Conservation (phyloP, 1,140 invertebrate genomes). For the Ostrea edulis region DNA sequence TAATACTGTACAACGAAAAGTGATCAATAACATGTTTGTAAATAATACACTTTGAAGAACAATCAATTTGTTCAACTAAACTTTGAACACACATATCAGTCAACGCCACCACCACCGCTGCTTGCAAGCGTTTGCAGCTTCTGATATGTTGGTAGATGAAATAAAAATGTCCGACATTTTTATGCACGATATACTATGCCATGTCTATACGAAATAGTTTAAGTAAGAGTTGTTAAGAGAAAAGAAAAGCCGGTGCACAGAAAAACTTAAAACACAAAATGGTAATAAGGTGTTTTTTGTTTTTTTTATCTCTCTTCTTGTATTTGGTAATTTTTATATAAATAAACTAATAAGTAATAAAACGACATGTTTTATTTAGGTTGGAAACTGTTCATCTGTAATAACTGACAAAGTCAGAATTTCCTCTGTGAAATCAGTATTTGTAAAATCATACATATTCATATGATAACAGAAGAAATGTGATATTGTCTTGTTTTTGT, state of each 20-base stretch:
- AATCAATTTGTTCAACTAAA: too few relatives aligned
- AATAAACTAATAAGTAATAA: background rate
- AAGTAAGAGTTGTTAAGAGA: background rate
- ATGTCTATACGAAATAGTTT: background rate
- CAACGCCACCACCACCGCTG: too few relatives aligned
- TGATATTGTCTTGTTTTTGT: constrained; percentile 45
- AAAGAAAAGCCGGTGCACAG: background rate
- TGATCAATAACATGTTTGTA: too few relatives aligned
- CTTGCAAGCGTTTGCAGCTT: too few relatives aligned
- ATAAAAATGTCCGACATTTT: background rate
- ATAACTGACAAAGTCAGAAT: background rate
- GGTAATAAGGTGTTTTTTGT: background rate
- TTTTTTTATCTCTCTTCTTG: background rate
- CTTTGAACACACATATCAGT: too few relatives aligned
- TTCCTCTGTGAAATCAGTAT: background rate
- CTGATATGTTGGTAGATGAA: too few relatives aligned
- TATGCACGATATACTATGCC: background rate
- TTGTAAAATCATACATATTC: background rate
- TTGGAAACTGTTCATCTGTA: background rate
- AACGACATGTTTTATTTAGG: background rate
- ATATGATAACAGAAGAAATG: background rate
- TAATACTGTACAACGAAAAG: too few relatives aligned
- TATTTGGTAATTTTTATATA: background rate
- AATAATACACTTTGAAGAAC: too few relatives aligned
- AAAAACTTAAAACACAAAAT: background rate